phyloP scores from a whole-genome alignment of 2,888 invertebrate genomes.

The Clunio marinus region DNA sequence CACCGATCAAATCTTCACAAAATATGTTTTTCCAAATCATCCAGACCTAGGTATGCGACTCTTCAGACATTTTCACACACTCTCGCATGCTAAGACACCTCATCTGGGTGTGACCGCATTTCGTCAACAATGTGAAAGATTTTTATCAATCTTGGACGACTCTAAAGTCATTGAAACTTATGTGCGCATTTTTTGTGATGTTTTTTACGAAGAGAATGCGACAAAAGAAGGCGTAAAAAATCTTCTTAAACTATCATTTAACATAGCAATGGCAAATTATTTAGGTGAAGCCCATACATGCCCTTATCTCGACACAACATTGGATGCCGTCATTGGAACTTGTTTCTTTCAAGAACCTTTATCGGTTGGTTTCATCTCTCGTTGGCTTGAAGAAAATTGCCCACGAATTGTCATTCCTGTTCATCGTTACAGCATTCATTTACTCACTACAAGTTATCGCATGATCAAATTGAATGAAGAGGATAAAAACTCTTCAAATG shows the following conservation, averaged over 20 bases:
- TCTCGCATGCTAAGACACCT: conserved; percentile 58
- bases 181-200: conserved; percentile 60
- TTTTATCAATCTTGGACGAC: conserved; percentile 58
- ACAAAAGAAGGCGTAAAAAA: conserved; percentile 62
- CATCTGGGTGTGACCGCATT: conserved; percentile 64
- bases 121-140: conserved; percentile 67
- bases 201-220: conserved; percentile 55
- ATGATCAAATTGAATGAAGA: conserved; percentile 49
- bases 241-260: conserved; percentile 68
- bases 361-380: conserved; percentile 70
- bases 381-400: conserved; percentile 77
- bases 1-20: conserved; percentile 49
- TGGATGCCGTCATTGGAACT: conserved; percentile 68
- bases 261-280: conserved; percentile 74
- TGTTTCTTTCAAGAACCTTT: conserved; percentile 76
- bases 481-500: conserved; percentile 42
- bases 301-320: conserved; percentile 62
- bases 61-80: conserved; percentile 60
- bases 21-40: conserved; percentile 75
- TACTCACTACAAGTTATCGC: conserved; percentile 56
- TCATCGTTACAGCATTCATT: conserved; percentile 59
- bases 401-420: conserved; percentile 71
- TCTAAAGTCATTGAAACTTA: conserved; percentile 62
- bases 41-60: conserved; percentile 66
- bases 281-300: conserved; percentile 62